phyloP scores from a whole-genome alignment of 2,113 vertebrate species.

The Rhabdornis inornatus region DNA sequence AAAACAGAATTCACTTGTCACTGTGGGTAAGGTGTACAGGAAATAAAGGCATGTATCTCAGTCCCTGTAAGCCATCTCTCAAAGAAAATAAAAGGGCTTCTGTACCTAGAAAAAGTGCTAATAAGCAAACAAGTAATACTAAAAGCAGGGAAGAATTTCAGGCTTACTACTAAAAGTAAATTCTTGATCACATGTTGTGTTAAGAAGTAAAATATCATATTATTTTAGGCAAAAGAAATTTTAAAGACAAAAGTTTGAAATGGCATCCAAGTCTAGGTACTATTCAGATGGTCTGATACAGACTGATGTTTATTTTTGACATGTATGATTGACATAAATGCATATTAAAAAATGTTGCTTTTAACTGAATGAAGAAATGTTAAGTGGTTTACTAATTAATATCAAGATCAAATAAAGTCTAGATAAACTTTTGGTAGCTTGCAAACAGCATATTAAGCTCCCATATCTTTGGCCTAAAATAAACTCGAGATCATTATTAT shows the following conservation, averaged over 20 bases:
- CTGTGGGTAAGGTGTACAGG: not conserved
- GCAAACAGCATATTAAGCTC: not conserved
- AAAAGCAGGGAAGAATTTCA: not conserved
- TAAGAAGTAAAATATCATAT: not conserved
- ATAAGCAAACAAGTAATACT: not conserved
- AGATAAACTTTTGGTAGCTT: not conserved
- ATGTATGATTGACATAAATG: not conserved
- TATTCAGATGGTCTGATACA: not conserved
- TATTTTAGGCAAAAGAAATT: not conserved
- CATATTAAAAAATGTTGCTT: not conserved
- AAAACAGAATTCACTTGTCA: not conserved
- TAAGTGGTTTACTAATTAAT: not conserved
- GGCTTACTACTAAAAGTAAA: not conserved
- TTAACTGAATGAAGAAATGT: not conserved
- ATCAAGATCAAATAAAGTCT: not conserved
- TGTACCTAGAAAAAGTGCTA: not conserved
- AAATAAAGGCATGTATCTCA: not conserved
- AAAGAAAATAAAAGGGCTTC: not conserved
- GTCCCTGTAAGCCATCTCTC: not conserved
- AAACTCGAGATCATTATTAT: not conserved
- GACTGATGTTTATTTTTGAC: not conserved
- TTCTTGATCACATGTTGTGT: not conserved
- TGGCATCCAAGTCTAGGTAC: not conserved
- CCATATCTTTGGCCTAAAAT: not conserved
- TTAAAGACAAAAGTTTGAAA: not conserved